A percentile compares a stretch with the other conserved stretches of the same genome.
Conservation (phyloP, 2,113 vertebrate species). For the sheep (Ovis aries) region DNA sequence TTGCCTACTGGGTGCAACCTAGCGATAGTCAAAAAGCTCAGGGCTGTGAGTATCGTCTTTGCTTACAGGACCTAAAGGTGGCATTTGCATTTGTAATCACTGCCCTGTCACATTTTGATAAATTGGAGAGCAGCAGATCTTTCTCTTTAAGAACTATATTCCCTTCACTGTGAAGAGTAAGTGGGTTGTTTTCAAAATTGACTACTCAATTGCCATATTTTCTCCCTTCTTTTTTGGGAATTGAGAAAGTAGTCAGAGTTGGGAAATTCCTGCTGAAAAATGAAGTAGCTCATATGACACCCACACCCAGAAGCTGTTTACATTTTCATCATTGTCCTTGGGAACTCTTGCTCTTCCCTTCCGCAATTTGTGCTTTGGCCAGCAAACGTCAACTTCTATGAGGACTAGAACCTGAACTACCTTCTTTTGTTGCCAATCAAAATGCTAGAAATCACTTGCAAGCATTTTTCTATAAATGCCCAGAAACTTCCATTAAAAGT, state of each 20-base stretch:
- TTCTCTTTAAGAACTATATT: not conserved
- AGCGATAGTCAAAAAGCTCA: not conserved
- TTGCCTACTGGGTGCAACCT: not conserved
- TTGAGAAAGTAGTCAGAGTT: not conserved
- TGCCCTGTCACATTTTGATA: slow-evolving; percentile 16
- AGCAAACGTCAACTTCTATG: not conserved
- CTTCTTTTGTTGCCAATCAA: not conserved
- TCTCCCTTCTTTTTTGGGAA: not conserved
- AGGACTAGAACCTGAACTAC: not conserved
- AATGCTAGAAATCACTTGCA: not conserved
- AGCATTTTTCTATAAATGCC: not conserved
- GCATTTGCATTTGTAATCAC: slow-evolving; percentile 31
- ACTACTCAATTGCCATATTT: not conserved
- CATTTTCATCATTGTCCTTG: not conserved
- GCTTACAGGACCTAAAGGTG: not conserved
- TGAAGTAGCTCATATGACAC: not conserved
- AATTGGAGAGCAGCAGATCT: not conserved
- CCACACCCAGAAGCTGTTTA: not conserved
- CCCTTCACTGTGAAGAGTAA: not conserved
- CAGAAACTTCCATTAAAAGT: not conserved
- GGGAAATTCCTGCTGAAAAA: not conserved
- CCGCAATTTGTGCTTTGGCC: not conserved
- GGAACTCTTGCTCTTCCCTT: not conserved
- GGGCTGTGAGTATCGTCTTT: not conserved
- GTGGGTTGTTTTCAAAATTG: not conserved